Evolutionary conservation across 1,140 invertebrate genomes (phyloP).

Genomic region (Chymomyza costata): DNA sequence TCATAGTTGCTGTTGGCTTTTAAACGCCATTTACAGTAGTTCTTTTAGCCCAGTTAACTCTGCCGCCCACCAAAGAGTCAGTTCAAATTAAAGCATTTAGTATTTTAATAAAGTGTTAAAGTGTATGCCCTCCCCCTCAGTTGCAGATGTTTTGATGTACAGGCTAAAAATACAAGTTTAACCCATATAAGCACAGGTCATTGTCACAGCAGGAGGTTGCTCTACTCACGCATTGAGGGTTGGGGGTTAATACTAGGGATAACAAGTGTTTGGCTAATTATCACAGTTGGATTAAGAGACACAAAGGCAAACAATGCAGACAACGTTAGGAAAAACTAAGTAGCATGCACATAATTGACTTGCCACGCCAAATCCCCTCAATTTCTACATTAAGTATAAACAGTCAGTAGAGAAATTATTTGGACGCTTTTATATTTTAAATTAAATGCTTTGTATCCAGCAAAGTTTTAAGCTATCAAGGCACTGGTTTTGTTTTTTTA

Average conservation of each 20-base stretch:
- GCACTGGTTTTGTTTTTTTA: too few species aligned
- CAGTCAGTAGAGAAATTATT: background rate
- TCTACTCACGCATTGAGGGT: slow-evolving; percentile 1
- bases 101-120: too few species aligned
- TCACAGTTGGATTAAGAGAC: slow-evolving; percentile 31
- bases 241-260: slow-evolving; percentile 14
- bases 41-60: too few species aligned
- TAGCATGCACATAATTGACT: slow-evolving; percentile 56
- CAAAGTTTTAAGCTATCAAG: too few species aligned
- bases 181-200: slow-evolving; percentile 51
- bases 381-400: background rate
- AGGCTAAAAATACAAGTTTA: slow-evolving; percentile 45
- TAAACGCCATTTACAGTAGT: too few species aligned
- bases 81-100: too few species aligned
- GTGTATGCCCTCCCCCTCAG: too few species aligned
- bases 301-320: slow-evolving; percentile 21
- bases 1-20: too few species aligned
- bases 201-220: slow-evolving; percentile 11
- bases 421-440: too few species aligned
- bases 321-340: slow-evolving; percentile 17
- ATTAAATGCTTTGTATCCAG: too few species aligned
- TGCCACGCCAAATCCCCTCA: slow-evolving; percentile 33
- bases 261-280: slow-evolving; percentile 66
- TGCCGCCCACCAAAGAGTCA: too few species aligned
- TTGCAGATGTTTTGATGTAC: too few species aligned